Conservation (phyloP, 2,888 invertebrate species). For the Agonum fuliginosum region DNA sequence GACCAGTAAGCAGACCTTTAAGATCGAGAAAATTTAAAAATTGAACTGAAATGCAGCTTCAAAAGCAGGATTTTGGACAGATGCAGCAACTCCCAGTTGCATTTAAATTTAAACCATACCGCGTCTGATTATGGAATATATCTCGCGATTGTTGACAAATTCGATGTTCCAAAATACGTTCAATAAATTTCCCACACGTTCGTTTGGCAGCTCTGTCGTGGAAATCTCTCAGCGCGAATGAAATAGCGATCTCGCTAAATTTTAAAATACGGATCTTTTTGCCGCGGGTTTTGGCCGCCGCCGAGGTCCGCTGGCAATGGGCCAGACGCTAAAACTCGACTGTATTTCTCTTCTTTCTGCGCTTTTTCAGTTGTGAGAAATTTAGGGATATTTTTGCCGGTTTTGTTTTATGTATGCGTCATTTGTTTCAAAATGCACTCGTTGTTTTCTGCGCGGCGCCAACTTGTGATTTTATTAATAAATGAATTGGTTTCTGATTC, state of each 20-base stretch:
- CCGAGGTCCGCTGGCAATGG: neutral
- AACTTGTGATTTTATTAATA: neutral
- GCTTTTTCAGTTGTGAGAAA: conserved; percentile 43
- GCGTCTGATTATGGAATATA: conserved; percentile 16
- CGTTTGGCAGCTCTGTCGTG: conserved; percentile 30
- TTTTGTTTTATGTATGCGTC: conserved; percentile 50
- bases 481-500: too few species aligned
- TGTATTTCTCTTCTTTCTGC: conserved; percentile 41
- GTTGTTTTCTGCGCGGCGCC: conserved; percentile 39
- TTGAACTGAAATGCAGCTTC: too few species aligned
- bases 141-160: conserved; percentile 39
- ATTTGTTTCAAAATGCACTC: conserved; percentile 47
- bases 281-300: conserved; percentile 38
- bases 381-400: conserved; percentile 45
- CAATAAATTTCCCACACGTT: conserved; percentile 31
- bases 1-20: too few species aligned
- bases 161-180: conserved; percentile 18
- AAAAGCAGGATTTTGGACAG: too few species aligned
- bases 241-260: conserved; percentile 52
- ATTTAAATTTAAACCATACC: too few species aligned
- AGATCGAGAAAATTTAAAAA: too few species aligned
- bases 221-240: conserved; percentile 47
- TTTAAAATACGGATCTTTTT: conserved; percentile 54
- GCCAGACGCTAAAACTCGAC: conserved; percentile 30
- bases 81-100: too few species aligned